Evolutionary conservation across 2,113 vertebrate species (phyloP), one percentile per base, ranked within the genome.

Genomic region (Pterocles burchelli): DNA sequence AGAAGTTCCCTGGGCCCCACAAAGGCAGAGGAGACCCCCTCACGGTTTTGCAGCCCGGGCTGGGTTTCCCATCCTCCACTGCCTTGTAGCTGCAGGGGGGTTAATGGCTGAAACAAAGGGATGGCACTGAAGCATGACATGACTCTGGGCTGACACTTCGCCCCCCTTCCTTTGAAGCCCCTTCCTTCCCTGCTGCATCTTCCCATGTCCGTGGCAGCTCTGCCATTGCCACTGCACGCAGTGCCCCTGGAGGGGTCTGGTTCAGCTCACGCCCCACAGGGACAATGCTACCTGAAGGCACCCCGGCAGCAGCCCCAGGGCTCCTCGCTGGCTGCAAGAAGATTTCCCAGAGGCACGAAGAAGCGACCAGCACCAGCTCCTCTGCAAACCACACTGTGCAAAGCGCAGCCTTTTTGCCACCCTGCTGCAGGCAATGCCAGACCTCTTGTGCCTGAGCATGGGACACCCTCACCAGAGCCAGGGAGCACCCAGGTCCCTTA

Each of bases 331-430:
- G 24, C 54, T 46, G 7, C 54, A 25, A 46, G 66, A 25, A 65
- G 46, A 33, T 46, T 62, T 71, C 38, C 75, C 12, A 6, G 38
- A 80, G 43, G 43, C n/a, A 70, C 5, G 1, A 62, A 61, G 67
- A 33, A 59, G 12, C 0, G 0, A 68, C 10, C 5, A 6, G 18
- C 0, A 0, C 17, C 0, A 0, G 38, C 62, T 84, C 31, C 79
- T 79, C 75, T 46, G 46, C 63, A 65, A 78, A 36, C 22, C 33
- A 33, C 41, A 6, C 13, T 2, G 6, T 33, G 46, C 59, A 41
- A 76, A 25, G 9, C 11, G 1, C 34, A 65, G n/a, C 14, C 58
- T 71, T 72, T 71, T 16, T n/a, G 67, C 10, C 51, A 70, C 45
- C 26, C 28, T 38, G 10, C 48, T 51, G 41, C 5, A 3, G 34